These are phyloP conservation scores for Dryocosmus kuriphilus DNA, from an alignment of 2,888 invertebrate species.

Conservation along the genomic window DNA sequence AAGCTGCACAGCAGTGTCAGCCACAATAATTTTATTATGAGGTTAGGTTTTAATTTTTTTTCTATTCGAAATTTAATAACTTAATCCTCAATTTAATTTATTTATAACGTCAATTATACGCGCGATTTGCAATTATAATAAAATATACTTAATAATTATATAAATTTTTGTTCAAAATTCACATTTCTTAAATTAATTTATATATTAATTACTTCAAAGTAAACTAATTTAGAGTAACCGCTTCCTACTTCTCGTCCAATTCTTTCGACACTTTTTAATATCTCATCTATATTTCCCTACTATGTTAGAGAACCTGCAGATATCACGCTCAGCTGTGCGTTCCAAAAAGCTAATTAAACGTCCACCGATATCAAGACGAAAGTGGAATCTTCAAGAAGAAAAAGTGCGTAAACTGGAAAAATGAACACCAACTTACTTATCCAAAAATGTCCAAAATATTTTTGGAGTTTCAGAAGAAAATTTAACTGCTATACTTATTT, in stretches of 20 bases:
- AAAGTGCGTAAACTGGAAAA: neutral
- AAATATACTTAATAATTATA: no score
- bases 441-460: no score
- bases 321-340: neutral
- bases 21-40: no score
- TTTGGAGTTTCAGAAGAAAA: no score
- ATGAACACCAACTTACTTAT: neutral
- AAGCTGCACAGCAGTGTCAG: no score
- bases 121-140: no score
- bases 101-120: no score
- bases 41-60: no score
- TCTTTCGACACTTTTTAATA: neutral
- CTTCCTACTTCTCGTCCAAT: neutral
- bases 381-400: neutral
- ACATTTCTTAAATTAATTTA: neutral
- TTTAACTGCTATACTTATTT: no score
- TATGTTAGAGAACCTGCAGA: neutral
- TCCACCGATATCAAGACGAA: neutral
- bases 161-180: no score
- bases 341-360: constrained; percentile 3
- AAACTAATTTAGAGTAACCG: neutral
- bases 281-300: neutral
- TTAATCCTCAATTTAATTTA: no score
- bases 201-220: neutral
- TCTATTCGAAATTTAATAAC: no score